Base-by-base conservation (phyloP, 2,888 invertebrate genomes). In the Nezara viridula region DNA sequence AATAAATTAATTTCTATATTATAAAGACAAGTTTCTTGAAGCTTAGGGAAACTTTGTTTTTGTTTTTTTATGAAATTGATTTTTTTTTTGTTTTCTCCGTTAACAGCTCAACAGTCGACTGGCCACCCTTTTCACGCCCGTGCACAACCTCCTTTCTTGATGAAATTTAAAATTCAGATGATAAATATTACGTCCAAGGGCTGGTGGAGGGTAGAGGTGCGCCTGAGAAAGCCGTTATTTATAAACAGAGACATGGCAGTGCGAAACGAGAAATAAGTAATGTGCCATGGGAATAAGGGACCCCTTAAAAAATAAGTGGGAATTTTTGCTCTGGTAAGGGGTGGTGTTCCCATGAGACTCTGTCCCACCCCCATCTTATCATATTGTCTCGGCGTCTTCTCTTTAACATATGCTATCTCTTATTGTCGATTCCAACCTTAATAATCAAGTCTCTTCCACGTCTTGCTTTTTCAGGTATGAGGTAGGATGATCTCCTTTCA, bases 301-400 rank as follows among this genome's bases (percentile, higher is more conserved):
- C 49, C 88, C 88, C 52, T 88, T 50, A 88, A 88, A 88, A 88
- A 88, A 88, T 88, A 88, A 88, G 88, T 88, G 88, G 88, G 88
- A 88, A 88, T 88, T 88, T 81, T 77, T 88, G 87, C 66, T 44
- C 37, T 50, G 86, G 86, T 49, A 47, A 40, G 73, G 88, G 88
- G 44, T 40, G 81, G 44, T 37, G 40, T n/a, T 81, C 77, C 81
- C 88, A 21, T 24, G 49, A 52, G 88, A 81, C 27, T 21, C 9
- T 44, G 50, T 44, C n/a, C n/a, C n/a, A n/a, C 47, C 32, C 66
- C 73, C 87, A 44, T 87, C 87, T 55, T 55, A 50, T 86, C 60
- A 44, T 66, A 52, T 40, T 55, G 86, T 52, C 86, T 50, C 55
- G 32, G 55, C 37, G 55, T 40, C 50, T 49, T 44, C 52, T 86